Percentiles rank a stretch among this genome's conserved stretches.
These are phyloP conservation scores for Orthosia incerta DNA, from an alignment of 2,888 invertebrate species.

Conservation along the genomic window DNA sequence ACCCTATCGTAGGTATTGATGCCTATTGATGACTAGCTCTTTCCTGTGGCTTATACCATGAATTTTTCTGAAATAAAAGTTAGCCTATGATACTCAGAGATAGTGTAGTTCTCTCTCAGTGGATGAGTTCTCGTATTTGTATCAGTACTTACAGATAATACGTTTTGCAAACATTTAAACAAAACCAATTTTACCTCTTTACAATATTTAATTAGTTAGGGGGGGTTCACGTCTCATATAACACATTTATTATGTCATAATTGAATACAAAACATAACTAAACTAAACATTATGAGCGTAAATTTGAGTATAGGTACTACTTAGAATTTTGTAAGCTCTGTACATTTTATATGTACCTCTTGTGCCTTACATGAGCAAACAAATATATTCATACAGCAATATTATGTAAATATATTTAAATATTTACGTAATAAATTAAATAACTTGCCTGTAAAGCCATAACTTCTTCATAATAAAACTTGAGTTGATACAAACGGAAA, in stretches of 20 bases:
- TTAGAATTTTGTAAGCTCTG: not conserved
- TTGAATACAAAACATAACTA: not conserved
- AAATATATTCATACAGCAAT: not conserved
- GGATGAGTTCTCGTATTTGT: too few relatives aligned
- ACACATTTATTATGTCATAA: too few relatives aligned
- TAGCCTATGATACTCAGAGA: too few relatives aligned
- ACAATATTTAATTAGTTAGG: too few relatives aligned
- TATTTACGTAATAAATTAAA: not conserved
- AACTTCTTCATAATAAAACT: constrained; percentile 81
- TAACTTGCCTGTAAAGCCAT: constrained; percentile 75
- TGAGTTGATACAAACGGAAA: constrained; percentile 75
- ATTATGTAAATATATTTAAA: not conserved
- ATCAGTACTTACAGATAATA: too few relatives aligned
- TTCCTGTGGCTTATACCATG: too few relatives aligned
- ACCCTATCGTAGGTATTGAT: too few relatives aligned
- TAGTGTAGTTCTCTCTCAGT: too few relatives aligned
- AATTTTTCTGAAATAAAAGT: too few relatives aligned
- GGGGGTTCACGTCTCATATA: not conserved
- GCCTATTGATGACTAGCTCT: too few relatives aligned
- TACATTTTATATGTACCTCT: not conserved
- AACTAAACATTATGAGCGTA: not conserved
- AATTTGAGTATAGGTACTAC: not conserved
- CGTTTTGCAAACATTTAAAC: too few relatives aligned
- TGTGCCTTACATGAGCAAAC: not conserved
- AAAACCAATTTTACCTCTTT: too few relatives aligned